These are phyloP conservation scores for Aleiodes alternator DNA, from an alignment of 2,888 invertebrate species.

Conservation along the genomic window DNA sequence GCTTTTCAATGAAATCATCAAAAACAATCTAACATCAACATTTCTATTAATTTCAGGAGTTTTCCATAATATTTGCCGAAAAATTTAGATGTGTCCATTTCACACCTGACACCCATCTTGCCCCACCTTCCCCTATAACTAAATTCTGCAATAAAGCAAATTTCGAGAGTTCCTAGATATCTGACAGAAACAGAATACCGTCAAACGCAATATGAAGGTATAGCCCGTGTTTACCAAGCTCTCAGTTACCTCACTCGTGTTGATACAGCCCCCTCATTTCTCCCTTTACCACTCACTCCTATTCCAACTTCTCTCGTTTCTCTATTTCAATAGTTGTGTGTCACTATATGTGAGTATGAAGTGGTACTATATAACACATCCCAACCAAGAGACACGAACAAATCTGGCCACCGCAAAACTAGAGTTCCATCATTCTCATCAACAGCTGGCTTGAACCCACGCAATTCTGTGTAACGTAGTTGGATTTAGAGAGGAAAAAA, in stretches of 20 bases:
- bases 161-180: not conserved
- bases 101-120: no score
- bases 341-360: constrained; percentile 5
- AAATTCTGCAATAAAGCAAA: not conserved
- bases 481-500: constrained; percentile 19
- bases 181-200: constrained; percentile 45
- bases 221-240: constrained; percentile 56
- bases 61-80: no score
- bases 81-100: no score
- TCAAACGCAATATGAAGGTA: constrained; percentile 54
- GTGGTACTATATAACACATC: constrained; percentile 38
- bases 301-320: constrained; percentile 30
- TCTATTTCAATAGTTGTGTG: constrained; percentile 2
- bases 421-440: constrained; percentile 10
- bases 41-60: no score
- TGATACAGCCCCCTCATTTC: constrained; percentile 49
- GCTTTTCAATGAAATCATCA: no score
- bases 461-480: constrained; percentile 42
- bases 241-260: constrained; percentile 58
- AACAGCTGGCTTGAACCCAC: constrained; percentile 38
- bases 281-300: not conserved
- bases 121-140: no score
- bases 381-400: constrained; percentile 27
- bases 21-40: no score
- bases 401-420: constrained; percentile 8